Percentiles rank a stretch among this genome's conserved stretches.
phyloP scores from a whole-genome alignment of 2,888 invertebrate species.

The Habroteleia sp. region DNA sequence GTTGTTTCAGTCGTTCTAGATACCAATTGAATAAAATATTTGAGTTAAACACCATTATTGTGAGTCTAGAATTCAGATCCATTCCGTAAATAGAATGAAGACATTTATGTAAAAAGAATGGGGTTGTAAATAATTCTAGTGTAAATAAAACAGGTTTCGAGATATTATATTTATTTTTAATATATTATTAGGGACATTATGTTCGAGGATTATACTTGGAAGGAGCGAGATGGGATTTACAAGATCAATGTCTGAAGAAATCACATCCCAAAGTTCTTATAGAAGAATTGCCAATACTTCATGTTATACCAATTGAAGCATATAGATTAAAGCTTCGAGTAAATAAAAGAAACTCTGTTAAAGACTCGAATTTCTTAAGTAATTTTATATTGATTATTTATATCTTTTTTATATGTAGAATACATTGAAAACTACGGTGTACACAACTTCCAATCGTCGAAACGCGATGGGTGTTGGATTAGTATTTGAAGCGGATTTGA shows the following conservation, averaged over 20 bases:
- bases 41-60: too few relatives aligned
- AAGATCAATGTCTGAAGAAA: constrained; percentile 86
- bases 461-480: constrained; percentile 96
- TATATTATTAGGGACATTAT: constrained; percentile 89
- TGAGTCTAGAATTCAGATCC: too few relatives aligned
- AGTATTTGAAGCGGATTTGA: constrained; percentile 95
- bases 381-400: background rate
- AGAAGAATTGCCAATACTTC: constrained; percentile 92
- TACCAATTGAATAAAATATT: too few relatives aligned
- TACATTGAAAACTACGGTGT: constrained; percentile 93
- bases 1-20: too few relatives aligned
- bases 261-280: constrained; percentile 93
- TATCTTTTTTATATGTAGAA: constrained; percentile 83
- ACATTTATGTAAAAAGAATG: background rate
- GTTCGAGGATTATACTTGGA: constrained; percentile 91
- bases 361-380: too few relatives aligned
- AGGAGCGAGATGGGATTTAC: constrained; percentile 92
- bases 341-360: too few relatives aligned
- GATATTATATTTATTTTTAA: too few relatives aligned
- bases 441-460: constrained; percentile 92
- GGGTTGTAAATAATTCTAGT: too few relatives aligned
- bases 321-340: constrained; percentile 92
- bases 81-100: too few relatives aligned
- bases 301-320: constrained; percentile 92
- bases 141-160: too few relatives aligned